Base-by-base conservation (phyloP, 2,797 vertebrate species). In the Capromys pilorides region DNA sequence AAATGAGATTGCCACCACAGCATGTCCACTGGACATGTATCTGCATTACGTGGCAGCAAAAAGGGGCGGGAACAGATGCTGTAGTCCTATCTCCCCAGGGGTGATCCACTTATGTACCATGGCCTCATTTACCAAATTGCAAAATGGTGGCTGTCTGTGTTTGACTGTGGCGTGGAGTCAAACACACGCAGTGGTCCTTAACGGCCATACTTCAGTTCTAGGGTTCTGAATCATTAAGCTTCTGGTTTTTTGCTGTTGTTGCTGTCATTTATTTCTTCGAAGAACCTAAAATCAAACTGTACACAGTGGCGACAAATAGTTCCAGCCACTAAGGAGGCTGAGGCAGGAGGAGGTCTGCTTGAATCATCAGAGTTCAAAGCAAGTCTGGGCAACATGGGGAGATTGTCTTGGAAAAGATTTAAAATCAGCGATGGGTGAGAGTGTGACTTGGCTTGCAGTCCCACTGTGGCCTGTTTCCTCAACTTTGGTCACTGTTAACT, bases 231-330 rank as follows among this genome's bases (percentile, higher is more conserved):
- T 51, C 54, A 66, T 19, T 28, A 88, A 59, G 62, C 8, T 71
- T 78, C 59, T 73, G n/a, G 3, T 36, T 84, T 75, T 88, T 57
- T 57, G 54, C 18, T 54, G 12, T 28, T 89, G 22, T 41, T 94
- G 31, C 75, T 93, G 54, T 71, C 89, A n/a, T 67, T 86, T 90
- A 31, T 82, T 92, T 95, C 36, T 82, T 62, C 82, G 86, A 83
- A 59, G 36, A 94, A 80, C 79, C 80, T 79, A 73, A 88, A 91
- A 54, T 95, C 16, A 41, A 62, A 19, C 26, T 39, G 14, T 90
- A 24, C 13, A 45, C 18, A n/a, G 33, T 28, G n/a, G 28, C 33
- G n/a, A n/a, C n/a, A n/a, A 49, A 26, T 49, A 77, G 41, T 39
- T n/a, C 16, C 10, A 69, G 22, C 6, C 80, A 28, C 10, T 80